A percentile compares a stretch with the other conserved stretches of the same genome.
phyloP scores from a whole-genome alignment of 92 coral and sea anemone genomes.

The Porites evermanni region DNA sequence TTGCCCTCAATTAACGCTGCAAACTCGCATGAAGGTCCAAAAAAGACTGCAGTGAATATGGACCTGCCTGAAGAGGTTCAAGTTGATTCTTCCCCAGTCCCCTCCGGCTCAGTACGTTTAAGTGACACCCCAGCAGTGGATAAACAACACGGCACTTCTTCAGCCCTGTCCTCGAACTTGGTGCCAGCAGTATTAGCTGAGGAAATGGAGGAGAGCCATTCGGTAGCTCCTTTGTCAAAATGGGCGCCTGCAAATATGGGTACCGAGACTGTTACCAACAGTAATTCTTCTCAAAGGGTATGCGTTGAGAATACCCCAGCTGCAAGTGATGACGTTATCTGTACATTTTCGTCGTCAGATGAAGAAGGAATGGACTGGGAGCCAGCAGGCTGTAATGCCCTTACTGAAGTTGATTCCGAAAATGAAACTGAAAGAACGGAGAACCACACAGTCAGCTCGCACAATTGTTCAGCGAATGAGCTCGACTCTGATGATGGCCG shows the following conservation, averaged over 20 bases:
- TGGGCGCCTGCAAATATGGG: neutral
- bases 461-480: neutral
- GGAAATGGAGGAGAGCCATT: neutral
- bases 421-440: neutral
- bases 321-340: neutral
- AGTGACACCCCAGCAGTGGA: neutral
- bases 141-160: neutral
- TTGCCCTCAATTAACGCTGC: neutral
- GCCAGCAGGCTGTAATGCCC: neutral
- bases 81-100: neutral
- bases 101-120: neutral
- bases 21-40: neutral
- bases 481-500: neutral
- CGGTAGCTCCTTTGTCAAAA: neutral
- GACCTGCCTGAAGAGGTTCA: neutral
- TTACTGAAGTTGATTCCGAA: neutral
- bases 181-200: neutral
- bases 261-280: neutral
- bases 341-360: neutral
- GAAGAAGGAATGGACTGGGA: slow-evolving; percentile 36
- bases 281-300: neutral
- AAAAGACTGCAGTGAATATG: neutral
- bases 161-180: neutral
- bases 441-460: neutral
- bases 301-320: neutral